These are phyloP conservation scores for Coboldia fuscipes DNA, from an alignment of 1,140 invertebrate species.

Conservation along the genomic window DNA sequence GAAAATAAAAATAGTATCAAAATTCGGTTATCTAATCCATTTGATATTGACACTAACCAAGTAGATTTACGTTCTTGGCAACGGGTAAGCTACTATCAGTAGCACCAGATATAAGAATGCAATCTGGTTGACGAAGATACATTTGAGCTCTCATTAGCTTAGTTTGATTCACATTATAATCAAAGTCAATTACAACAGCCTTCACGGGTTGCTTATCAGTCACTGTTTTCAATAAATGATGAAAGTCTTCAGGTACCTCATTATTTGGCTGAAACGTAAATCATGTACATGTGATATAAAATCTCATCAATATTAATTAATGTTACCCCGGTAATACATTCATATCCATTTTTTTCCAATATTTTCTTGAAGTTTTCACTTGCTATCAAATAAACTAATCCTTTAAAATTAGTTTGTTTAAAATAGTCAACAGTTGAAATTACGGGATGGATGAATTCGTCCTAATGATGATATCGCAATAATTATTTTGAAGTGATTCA, in stretches of 20 bases:
- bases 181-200: constrained; percentile 27
- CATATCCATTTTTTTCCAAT: constrained; percentile 19
- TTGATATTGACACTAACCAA: neutral
- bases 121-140: constrained; percentile 22
- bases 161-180: constrained; percentile 22
- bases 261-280: constrained; percentile 14
- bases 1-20: constrained; percentile 6
- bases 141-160: constrained; percentile 24
- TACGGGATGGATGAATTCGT: constrained; percentile 21
- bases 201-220: constrained; percentile 21
- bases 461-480: too few relatives aligned
- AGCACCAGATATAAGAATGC: constrained; percentile 23
- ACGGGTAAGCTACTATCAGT: constrained; percentile 23
- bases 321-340: constrained; percentile 22
- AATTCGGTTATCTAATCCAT: too few relatives aligned
- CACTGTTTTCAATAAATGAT: constrained; percentile 15
- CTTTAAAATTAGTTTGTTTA: constrained; percentile 21
- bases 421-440: constrained; percentile 21
- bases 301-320: neutral
- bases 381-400: constrained; percentile 22
- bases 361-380: constrained; percentile 11
- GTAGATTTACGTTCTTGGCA: constrained; percentile 1
- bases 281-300: neutral
- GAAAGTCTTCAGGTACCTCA: constrained; percentile 14
- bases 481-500: too few relatives aligned